A percentile compares a stretch with the other conserved stretches of the same genome.
phyloP scores from a whole-genome alignment of 2,113 vertebrate species.

The Holacanthus passer region DNA sequence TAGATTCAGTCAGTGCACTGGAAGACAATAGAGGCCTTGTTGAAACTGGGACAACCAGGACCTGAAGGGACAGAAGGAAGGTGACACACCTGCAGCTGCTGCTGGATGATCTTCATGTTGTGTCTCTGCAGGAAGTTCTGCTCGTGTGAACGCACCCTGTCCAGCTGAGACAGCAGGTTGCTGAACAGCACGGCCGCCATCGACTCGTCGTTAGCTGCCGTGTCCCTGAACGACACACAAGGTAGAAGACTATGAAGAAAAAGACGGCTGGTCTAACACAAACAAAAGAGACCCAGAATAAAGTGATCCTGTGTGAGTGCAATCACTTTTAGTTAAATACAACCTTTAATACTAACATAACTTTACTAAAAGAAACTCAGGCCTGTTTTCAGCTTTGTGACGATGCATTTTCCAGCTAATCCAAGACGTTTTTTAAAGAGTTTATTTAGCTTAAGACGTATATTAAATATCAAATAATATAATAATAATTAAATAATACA shows the following conservation, averaged over 20 bases:
- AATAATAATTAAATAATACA: too few species aligned
- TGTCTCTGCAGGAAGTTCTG: conserved; percentile 95
- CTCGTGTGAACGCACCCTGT: conserved; percentile 91
- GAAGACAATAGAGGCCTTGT: not conserved
- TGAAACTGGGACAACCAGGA: not conserved
- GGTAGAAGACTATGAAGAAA: not conserved
- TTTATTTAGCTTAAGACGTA: too few species aligned
- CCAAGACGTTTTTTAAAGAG: too few species aligned
- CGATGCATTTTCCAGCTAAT: too few species aligned
- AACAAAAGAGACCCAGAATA: not conserved
- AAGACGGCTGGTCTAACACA: not conserved
- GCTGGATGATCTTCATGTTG: conserved; percentile 96
- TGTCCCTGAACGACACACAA: conserved; percentile 75
- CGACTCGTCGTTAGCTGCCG: conserved; percentile 89
- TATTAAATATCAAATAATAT: too few species aligned
- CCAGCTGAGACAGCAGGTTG: conserved; percentile 92
- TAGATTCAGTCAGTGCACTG: not conserved
- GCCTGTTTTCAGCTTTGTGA: too few species aligned
- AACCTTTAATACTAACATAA: too few species aligned
- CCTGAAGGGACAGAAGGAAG: too few species aligned
- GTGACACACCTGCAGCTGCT: conserved; percentile 91
- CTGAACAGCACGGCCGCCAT: conserved; percentile 91
- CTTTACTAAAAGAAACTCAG: too few species aligned
- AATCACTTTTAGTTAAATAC: too few species aligned
- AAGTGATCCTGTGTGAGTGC: not conserved